Evolutionary conservation across 2,797 vertebrate genomes (phyloP), one percentile per base, ranked within the genome.

Genomic region (Perdix hodgsoniae): DNA sequence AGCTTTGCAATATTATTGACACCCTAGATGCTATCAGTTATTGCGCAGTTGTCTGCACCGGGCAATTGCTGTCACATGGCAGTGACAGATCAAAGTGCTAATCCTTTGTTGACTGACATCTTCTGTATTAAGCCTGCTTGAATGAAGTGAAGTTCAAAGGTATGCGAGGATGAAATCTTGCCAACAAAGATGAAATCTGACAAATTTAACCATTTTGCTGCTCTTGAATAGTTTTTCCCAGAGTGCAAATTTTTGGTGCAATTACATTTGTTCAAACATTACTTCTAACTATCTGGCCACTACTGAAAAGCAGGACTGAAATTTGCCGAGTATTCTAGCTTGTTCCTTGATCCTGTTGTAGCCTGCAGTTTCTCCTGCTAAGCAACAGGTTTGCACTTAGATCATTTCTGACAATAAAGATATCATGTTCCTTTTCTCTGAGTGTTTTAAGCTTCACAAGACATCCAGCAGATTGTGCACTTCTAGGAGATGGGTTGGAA

Each of bases 51-150:
- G 6, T 65, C 45, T 82, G 72, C 47, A 35, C 40, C 15, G 8
- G 59, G 81, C 67, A 79, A 66, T 33, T 67, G 75, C 90, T 75
- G 77, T 71, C 93, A 93, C 65, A 52, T 15, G 57, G 49, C 35
- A 81, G 40, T 14, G 27, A 74, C 3, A 88, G 70, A 83, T 63
- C 88, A 81, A 86, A 91, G 88, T 31, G 40, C 76, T 92, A 77
- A 89, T 83, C 83, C 59, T 67, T 59, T 40, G 29, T 49, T 63
- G 75, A 59, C 40, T 86, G 75, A 61, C 15, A 52, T 65, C 71
- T 83, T 69, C 78, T 83, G 72, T 79, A 88, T 81, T 90, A 83
- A 92, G 27, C 27, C 44, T 52, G 12, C 49, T 61, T 37, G n/a
- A 71, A 76, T 42, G 60, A 67, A 86, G 44, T 42, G 60, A 66